These are phyloP conservation scores for Struthidea cinerea DNA, from an alignment of 2,113 vertebrate genomes.

Conservation along the genomic window DNA sequence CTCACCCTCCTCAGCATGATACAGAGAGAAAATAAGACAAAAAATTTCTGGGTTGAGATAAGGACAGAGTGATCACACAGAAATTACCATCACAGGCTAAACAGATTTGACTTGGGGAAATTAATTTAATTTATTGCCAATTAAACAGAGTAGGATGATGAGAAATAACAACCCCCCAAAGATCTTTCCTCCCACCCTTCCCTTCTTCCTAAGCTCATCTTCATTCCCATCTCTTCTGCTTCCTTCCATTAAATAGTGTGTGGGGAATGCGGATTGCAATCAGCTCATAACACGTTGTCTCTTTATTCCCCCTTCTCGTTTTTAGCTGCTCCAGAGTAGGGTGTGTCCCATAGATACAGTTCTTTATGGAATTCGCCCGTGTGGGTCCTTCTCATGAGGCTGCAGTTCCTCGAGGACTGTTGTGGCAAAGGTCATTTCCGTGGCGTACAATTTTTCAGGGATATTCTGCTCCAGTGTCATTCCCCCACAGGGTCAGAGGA, in stretches of 20 bases:
- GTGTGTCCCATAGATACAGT: not conserved
- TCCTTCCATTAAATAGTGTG: not conserved
- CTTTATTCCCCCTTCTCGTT: not conserved
- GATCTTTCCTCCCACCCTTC: not conserved
- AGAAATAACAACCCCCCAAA: not conserved
- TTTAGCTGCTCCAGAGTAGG: not conserved
- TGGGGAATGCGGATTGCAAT: fast-evolving
- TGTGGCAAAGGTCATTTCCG: not conserved
- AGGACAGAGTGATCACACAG: not conserved
- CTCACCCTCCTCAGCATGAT: not conserved
- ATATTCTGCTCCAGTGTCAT: not conserved
- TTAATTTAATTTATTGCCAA: not conserved
- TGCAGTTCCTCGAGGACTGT: not conserved
- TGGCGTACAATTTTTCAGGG: not conserved
- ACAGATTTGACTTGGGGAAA: fast-evolving
- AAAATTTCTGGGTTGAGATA: not conserved
- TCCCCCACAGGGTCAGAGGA: not conserved
- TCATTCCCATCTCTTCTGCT: not conserved
- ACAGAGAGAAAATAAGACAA: not conserved
- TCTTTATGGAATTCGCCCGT: not conserved
- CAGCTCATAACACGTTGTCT: fast-evolving
- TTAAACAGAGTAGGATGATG: not conserved
- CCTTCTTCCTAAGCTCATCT: not conserved
- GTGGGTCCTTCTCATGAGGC: not conserved
- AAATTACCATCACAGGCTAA: not conserved